Evolutionary conservation across 2,888 invertebrate genomes (phyloP).

Genomic region (Strigamia maritima): DNA sequence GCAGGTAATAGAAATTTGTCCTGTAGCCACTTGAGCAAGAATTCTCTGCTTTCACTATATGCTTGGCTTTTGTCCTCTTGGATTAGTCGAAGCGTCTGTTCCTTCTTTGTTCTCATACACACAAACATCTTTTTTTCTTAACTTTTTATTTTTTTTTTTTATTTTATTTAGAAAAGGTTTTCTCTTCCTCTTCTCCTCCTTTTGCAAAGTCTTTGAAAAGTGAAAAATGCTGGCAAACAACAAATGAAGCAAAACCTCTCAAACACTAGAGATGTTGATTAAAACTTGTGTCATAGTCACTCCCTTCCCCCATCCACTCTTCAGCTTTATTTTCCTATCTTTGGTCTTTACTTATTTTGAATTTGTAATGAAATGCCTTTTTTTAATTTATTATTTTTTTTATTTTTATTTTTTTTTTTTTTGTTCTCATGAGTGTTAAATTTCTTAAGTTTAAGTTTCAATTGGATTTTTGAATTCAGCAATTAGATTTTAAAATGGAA

Average conservation of each 20-base stretch:
- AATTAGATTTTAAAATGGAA: slow-evolving; percentile 11
- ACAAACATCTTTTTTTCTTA: neutral
- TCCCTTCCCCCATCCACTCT: neutral
- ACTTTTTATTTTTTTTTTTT: neutral
- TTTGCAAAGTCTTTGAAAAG: neutral
- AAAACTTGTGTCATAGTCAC: neutral
- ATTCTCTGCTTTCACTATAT: neutral
- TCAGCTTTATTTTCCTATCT: neutral
- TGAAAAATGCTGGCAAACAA: neutral
- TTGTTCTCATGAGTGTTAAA: neutral
- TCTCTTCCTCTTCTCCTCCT: neutral
- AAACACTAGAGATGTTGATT: neutral
- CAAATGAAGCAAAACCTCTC: neutral
- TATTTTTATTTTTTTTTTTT: no score
- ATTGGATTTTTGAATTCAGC: neutral
- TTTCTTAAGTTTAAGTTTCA: neutral
- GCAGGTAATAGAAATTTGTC: slow-evolving; percentile 16
- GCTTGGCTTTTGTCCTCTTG: neutral
- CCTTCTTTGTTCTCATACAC: neutral
- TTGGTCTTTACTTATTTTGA: neutral
- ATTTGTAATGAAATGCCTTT: neutral
- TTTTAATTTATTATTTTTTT: no score
- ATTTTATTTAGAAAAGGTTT: no score
- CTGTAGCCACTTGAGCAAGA: neutral
- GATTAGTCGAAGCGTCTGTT: neutral